These are phyloP conservation scores for Craniophora ligustri DNA, from an alignment of 2,888 invertebrate genomes.

Conservation along the genomic window DNA sequence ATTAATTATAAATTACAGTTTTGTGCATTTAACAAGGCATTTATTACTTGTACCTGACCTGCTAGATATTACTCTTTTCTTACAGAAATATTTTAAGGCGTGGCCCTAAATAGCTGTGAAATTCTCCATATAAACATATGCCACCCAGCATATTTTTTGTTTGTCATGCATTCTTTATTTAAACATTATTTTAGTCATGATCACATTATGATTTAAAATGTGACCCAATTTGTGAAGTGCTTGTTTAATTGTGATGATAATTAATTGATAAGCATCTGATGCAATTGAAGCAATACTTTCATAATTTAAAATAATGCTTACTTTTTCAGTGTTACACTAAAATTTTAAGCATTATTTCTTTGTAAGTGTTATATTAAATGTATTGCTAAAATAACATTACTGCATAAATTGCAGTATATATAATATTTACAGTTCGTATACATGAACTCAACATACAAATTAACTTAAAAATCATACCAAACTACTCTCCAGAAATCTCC, in stretches of 20 bases:
- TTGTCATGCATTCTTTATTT: constrained; percentile 38
- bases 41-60: constrained; percentile 24
- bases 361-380: constrained; percentile 33
- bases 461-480: constrained; percentile 55
- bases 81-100: constrained; percentile 35
- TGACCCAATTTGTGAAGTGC: constrained; percentile 58
- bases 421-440: constrained; percentile 68
- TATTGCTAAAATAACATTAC: constrained; percentile 59
- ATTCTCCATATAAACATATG: constrained; percentile 18
- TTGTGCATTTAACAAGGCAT: constrained; percentile 40
- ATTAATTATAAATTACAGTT: constrained; percentile 18
- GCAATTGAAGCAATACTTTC: constrained; percentile 64
- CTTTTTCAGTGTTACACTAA: constrained; percentile 55
- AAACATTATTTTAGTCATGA: constrained; percentile 16
- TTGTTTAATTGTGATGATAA: constrained; percentile 58
- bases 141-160: constrained; percentile 10
- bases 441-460: constrained; percentile 59
- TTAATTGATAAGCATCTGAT: constrained; percentile 58
- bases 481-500: constrained; percentile 49
- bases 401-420: constrained; percentile 59
- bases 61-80: constrained; percentile 20
- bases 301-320: constrained; percentile 56
- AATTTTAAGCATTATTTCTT: constrained; percentile 55
- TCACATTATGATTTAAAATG: constrained; percentile 42
- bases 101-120: constrained; percentile 38